These are phyloP conservation scores for Oreortyx pictus DNA, from an alignment of 2,797 vertebrate genomes.

Conservation along the genomic window DNA sequence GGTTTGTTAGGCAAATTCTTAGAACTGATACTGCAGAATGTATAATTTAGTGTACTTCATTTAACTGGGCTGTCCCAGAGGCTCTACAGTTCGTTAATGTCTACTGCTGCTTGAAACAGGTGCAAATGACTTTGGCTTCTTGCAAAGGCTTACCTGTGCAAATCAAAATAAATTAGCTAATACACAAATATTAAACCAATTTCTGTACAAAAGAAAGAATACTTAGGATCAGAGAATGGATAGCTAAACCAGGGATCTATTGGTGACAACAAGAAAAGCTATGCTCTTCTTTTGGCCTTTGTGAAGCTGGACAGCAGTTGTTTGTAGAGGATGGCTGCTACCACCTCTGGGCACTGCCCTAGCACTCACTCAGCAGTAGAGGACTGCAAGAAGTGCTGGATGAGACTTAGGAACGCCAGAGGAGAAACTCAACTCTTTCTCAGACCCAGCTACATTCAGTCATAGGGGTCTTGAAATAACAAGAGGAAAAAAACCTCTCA, in stretches of 20 bases:
- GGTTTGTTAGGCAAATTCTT: not conserved
- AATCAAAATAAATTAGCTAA: not conserved
- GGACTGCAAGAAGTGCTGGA: not conserved
- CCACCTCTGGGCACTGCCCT: not conserved
- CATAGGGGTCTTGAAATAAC: slow-evolving; percentile 20
- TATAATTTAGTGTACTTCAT: not conserved
- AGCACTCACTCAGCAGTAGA: not conserved
- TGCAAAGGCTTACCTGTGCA: not conserved
- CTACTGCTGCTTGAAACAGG: not conserved
- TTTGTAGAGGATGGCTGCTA: not conserved
- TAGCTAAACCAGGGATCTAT: not conserved
- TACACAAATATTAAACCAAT: not conserved
- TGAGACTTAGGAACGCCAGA: not conserved
- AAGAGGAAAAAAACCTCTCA: not conserved
- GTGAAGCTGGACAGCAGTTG: not conserved
- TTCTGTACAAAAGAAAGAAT: not conserved
- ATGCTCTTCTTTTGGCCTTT: not conserved
- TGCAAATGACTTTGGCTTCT: not conserved
- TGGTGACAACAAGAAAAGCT: not conserved
- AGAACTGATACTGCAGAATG: not conserved
- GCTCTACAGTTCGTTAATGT: not conserved
- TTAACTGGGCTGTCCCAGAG: not conserved
- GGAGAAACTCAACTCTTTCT: not conserved
- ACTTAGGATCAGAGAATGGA: not conserved
- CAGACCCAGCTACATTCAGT: slow-evolving; percentile 28